Evolutionary conservation across 2,797 vertebrate genomes (phyloP).

Genomic region (Sphenodon punctatus): DNA sequence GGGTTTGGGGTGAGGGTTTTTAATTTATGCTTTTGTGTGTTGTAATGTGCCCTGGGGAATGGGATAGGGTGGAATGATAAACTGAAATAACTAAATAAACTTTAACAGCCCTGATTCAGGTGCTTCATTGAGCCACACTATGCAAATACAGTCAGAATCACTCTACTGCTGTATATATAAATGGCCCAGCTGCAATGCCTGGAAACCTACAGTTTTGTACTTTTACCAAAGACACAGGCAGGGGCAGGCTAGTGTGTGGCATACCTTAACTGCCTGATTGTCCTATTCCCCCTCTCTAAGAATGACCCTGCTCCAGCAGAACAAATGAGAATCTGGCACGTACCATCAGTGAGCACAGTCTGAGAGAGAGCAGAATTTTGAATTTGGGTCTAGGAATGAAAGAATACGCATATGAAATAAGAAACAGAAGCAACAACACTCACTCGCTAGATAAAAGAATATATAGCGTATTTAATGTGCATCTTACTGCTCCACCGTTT

Average conservation of each 20-base stretch:
- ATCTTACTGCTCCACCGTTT: background rate
- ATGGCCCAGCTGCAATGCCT: background rate
- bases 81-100: background rate
- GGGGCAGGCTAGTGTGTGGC: background rate
- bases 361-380: background rate
- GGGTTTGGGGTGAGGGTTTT: too few relatives aligned
- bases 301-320: too few relatives aligned
- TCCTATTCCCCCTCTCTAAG: background rate
- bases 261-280: background rate
- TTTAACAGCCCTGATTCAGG: background rate
- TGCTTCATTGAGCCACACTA: background rate
- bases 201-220: background rate
- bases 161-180: background rate
- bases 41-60: too few relatives aligned
- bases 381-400: background rate
- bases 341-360: too few relatives aligned
- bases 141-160: too few relatives aligned
- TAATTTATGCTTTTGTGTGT: too few relatives aligned
- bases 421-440: background rate
- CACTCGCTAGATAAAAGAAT: background rate
- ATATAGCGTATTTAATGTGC: background rate
- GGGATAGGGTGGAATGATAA: background rate
- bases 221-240: background rate
- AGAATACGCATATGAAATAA: conserved; percentile 16
- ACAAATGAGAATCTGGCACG: too few relatives aligned